A percentile compares a stretch with the other conserved stretches of the same genome.
phyloP scores from a whole-genome alignment of 2,888 invertebrate genomes.

The Glyphotaelius pellucidus region DNA sequence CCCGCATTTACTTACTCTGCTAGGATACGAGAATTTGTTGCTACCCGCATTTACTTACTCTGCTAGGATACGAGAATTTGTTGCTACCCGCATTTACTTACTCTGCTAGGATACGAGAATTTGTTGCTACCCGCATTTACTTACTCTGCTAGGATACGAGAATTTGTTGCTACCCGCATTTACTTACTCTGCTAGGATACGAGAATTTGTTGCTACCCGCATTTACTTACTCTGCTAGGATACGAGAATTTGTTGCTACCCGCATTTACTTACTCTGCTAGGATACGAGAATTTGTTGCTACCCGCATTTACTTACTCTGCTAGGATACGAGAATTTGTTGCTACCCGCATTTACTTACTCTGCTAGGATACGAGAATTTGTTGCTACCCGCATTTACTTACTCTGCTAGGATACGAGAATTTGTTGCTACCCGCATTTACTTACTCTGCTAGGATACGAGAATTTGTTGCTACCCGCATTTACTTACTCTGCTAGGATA shows the following conservation, averaged over 20 bases:
- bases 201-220: neutral
- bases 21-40: neutral
- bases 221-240: no score
- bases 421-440: neutral
- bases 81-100: neutral
- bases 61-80: neutral
- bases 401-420: neutral
- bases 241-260: neutral
- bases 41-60: neutral
- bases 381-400: neutral
- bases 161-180: neutral
- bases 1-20: no score
- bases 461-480: neutral
- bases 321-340: neutral
- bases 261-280: no score
- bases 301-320: neutral
- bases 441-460: no score
- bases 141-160: no score
- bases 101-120: neutral
- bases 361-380: neutral
- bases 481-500: no score
- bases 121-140: neutral
- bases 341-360: neutral
- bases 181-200: no score
- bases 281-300: neutral